A percentile compares a stretch with the other conserved stretches of the same genome.
Conservation (phyloP, 1,140 invertebrate species). For the Drosophila hydei region DNA sequence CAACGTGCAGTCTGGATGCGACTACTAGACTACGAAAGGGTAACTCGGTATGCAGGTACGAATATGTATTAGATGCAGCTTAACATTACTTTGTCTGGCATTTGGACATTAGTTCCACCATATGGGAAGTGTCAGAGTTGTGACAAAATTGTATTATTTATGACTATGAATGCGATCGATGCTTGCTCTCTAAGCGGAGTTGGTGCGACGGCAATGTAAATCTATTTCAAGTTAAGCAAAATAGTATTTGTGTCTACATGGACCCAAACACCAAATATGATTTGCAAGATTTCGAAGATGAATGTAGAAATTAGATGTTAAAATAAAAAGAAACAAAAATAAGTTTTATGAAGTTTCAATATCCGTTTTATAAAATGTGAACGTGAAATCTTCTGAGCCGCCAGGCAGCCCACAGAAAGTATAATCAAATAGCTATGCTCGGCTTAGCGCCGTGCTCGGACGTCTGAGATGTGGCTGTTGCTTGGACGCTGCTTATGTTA, state of each 20-base stretch:
- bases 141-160: too few species aligned
- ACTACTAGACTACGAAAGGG: too few species aligned
- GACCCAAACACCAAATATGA: slow-evolving; percentile 8
- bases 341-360: slow-evolving; percentile 14
- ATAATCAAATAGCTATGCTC: slow-evolving; percentile 72
- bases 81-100: too few species aligned
- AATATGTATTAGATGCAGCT: too few species aligned
- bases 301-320: not conserved
- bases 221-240: slow-evolving; percentile 2
- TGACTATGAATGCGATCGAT: too few species aligned
- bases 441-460: slow-evolving; percentile 39
- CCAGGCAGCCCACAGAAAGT: slow-evolving; percentile 76
- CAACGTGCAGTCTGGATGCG: too few species aligned
- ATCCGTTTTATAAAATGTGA: slow-evolving; percentile 39
- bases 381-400: slow-evolving; percentile 62
- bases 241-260: slow-evolving; percentile 11
- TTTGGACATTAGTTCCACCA: too few species aligned
- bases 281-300: slow-evolving; percentile 25
- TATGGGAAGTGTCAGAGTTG: too few species aligned
- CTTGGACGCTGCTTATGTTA: slow-evolving; percentile 1
- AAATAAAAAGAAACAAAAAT: slow-evolving; percentile 30
- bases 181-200: slow-evolving; percentile 9
- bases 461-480: slow-evolving; percentile 14
- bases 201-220: slow-evolving; percentile 25
- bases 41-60: too few species aligned